These are phyloP conservation scores for Choristoneura fumiferana DNA, from an alignment of 1,140 invertebrate genomes.

Conservation along the genomic window DNA sequence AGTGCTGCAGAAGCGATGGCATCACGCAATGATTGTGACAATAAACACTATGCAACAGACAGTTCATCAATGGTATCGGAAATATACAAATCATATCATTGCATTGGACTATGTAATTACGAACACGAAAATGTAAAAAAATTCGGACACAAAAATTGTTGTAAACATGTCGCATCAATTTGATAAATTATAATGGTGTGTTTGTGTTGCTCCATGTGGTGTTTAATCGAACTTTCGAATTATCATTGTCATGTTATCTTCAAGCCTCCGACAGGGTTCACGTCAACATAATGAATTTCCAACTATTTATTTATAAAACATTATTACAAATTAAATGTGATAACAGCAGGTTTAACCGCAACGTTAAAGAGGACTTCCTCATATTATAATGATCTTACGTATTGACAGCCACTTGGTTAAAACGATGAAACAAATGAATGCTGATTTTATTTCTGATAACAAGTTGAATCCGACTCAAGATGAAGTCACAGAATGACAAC, in stretches of 20 bases:
- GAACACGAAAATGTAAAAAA: neutral
- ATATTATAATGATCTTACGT: slow-evolving; percentile 22
- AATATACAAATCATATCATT: too few species aligned
- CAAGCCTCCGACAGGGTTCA: slow-evolving; percentile 64
- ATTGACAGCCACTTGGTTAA: neutral
- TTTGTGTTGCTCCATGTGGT: slow-evolving; percentile 54
- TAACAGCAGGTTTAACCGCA: slow-evolving; percentile 18
- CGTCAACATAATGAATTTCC: slow-evolving; percentile 36
- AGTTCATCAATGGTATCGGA: neutral
- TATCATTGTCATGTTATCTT: slow-evolving; percentile 56
- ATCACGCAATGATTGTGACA: neutral
- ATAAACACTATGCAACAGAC: neutral
- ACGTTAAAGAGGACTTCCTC: slow-evolving; percentile 20
- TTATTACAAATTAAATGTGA: slow-evolving; percentile 42
- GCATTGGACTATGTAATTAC: too few species aligned
- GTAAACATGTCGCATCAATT: neutral
- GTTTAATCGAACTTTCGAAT: slow-evolving; percentile 48
- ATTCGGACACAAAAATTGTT: neutral
- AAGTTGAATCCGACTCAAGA: slow-evolving; percentile 7
- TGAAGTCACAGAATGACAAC: neutral
- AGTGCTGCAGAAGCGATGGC: slow-evolving; percentile 3
- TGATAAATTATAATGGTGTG: neutral
- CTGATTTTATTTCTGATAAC: neutral
- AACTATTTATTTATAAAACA: slow-evolving; percentile 57
- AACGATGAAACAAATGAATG: neutral